These are phyloP conservation scores for Leptinotarsa haldemani DNA, from an alignment of 2,888 invertebrate genomes.

Conservation along the genomic window DNA sequence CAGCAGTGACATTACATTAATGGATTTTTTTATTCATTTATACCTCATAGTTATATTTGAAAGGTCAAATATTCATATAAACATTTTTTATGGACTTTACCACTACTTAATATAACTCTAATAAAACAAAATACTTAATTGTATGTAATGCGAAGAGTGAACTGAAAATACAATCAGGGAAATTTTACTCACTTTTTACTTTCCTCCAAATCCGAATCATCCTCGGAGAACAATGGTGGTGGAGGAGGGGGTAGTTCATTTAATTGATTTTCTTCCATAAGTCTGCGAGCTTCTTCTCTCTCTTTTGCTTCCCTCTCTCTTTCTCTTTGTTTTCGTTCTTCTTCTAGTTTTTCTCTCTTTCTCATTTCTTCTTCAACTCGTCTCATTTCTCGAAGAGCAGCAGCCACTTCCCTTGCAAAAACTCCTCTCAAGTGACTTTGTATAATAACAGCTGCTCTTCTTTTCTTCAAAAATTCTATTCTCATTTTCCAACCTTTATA, in stretches of 20 bases:
- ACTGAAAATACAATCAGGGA: not conserved
- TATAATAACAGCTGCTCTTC: slow-evolving; percentile 87
- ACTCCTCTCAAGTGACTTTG: slow-evolving; percentile 89
- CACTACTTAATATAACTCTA: not conserved
- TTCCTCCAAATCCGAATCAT: slow-evolving; percentile 71
- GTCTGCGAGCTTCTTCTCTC: slow-evolving; percentile 56
- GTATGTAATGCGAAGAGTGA: not conserved
- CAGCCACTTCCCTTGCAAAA: slow-evolving; percentile 89
- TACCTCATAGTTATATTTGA: too few relatives aligned
- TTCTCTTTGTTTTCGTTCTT: slow-evolving; percentile 71
- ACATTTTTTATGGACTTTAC: too few relatives aligned
- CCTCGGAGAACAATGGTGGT: slow-evolving; percentile 65
- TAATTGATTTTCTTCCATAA: slow-evolving; percentile 49
- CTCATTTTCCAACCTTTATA: slow-evolving; percentile 88
- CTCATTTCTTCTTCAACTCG: slow-evolving; percentile 87
- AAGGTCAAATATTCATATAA: too few relatives aligned
- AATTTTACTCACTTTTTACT: slow-evolving; percentile 70
- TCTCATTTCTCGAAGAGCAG: slow-evolving; percentile 87
- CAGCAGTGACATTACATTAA: too few relatives aligned
- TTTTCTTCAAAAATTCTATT: slow-evolving; percentile 81
- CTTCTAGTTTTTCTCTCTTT: slow-evolving; percentile 71
- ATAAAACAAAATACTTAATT: slow-evolving; percentile 1
- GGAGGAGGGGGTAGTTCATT: slow-evolving; percentile 59
- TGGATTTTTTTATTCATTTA: too few relatives aligned
- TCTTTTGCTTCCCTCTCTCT: slow-evolving; percentile 71